Conservation (phyloP, 2,797 vertebrate genomes). For the Hephaestus fuliginosus region DNA sequence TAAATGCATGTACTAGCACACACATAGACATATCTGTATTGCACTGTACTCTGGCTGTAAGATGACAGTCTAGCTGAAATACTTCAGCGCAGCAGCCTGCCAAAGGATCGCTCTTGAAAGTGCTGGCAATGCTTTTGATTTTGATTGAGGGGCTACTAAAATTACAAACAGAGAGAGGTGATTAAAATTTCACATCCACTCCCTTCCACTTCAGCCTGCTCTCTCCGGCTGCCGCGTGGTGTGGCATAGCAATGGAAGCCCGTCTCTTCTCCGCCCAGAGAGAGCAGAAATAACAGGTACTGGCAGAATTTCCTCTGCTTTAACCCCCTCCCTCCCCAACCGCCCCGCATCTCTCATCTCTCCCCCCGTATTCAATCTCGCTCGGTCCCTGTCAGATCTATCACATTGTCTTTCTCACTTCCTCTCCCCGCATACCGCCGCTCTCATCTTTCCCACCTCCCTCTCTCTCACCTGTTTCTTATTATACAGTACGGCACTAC, state of each 20-base stretch:
- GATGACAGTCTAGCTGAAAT: conserved; percentile 25
- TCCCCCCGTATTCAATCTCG: conserved; percentile 54
- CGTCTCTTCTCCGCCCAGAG: conserved; percentile 40
- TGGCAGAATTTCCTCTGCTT: conserved; percentile 50
- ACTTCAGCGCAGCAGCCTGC: conserved; percentile 29
- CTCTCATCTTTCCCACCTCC: conserved; percentile 44
- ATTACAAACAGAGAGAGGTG: conserved; percentile 74
- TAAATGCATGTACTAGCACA: background rate
- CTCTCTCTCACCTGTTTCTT: conserved; percentile 61
- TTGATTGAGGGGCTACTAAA: conserved; percentile 74
- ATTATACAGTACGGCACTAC: conserved; percentile 48
- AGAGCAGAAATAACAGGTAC: conserved; percentile 52
- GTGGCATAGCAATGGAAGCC: conserved; percentile 68
- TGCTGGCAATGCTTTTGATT: conserved; percentile 62
- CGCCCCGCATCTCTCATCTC: conserved; percentile 40
- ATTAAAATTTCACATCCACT: conserved; percentile 80
- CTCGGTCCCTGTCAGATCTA: conserved; percentile 64
- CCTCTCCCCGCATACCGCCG: conserved; percentile 35
- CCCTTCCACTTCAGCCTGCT: conserved; percentile 66
- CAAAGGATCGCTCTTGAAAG: conserved; percentile 52
- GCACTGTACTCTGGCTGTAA: conserved; percentile 7
- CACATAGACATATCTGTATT: background rate
- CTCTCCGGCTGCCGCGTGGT: conserved; percentile 60
- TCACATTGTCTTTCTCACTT: conserved; percentile 61
- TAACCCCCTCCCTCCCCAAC: background rate